Base-by-base conservation (phyloP, 1,140 invertebrate species). In the Ephestia elutella region DNA sequence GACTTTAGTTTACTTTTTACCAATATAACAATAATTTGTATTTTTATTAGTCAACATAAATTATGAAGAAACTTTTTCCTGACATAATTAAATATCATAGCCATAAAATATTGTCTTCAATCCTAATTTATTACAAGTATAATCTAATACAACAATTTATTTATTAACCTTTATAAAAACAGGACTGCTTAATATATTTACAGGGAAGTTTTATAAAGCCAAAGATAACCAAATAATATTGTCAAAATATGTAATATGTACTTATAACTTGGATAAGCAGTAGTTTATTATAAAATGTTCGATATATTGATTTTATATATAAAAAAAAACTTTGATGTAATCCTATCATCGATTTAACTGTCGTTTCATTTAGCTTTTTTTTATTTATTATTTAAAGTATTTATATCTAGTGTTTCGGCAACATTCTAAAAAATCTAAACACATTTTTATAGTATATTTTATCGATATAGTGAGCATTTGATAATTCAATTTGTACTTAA, bases 191-290 rank as follows among this genome's bases (percentile, higher is more conserved):
- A 54, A 20, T 63, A 54, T 68, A 62, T 56, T 60, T 68, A 68
- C 66, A 68, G 66, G 66, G 66, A 68, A 55, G 51, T 64, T 30
- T 21, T 21, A 53, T 56, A 60, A 55, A 58, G 51, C 58, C 66
- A 68, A 65, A 63, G 55, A 60, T 48, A 44, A 48, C 11, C 15
- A 55, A 51, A 35, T 25, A 38, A 49, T 38, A 21, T 56, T 56
- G 49, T 60, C 25, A 51, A 63, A 49, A 20, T 50, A 50, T 18
- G 8, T 8, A 50, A 21, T 20, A 25, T 50, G n/a, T 53, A 21
- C 13, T 21, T 13, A 53, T 11, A 18, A 19, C 20, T 50, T 50
- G 3, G 13, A 8, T 57, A 25, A 54, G 49, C 13, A 49, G 28
- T 51, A 50, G 15, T 49, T 55, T 44, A 56, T 58, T 61, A 50